These are phyloP conservation scores for Myotis myotis DNA, from an alignment of 2,797 vertebrate species.

Conservation along the genomic window DNA sequence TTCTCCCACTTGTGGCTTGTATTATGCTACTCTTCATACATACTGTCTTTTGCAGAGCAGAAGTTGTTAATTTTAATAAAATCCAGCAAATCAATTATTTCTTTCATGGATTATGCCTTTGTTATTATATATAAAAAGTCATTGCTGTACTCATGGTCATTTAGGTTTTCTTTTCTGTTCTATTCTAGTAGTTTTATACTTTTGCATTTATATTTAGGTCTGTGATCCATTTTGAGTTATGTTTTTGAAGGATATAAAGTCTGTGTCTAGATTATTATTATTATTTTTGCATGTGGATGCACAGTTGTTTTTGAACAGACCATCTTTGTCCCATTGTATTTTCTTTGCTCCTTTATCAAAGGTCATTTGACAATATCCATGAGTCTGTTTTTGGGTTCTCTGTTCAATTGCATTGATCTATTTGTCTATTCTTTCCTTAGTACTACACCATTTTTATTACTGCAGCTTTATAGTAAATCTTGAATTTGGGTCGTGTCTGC, in stretches of 20 bases:
- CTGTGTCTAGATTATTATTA: background rate
- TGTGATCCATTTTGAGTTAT: background rate
- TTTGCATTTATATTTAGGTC: background rate
- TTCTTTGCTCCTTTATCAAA: background rate
- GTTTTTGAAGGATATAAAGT: background rate
- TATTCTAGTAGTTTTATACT: background rate
- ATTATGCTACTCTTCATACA: background rate
- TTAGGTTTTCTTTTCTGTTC: background rate
- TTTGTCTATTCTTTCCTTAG: background rate
- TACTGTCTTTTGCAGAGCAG: background rate
- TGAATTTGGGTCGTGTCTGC: background rate
- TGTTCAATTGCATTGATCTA: background rate
- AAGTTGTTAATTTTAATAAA: background rate
- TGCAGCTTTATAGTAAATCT: background rate
- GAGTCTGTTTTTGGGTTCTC: background rate
- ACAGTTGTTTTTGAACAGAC: background rate
- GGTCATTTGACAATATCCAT: background rate
- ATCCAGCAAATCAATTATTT: background rate
- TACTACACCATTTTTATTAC: background rate
- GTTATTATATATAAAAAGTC: background rate
- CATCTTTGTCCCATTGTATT: background rate
- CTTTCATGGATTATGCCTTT: background rate
- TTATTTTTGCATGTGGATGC: background rate
- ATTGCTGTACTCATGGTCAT: background rate
- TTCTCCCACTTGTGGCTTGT: background rate